A percentile compares a stretch with the other conserved stretches of the same genome.
phyloP scores from a whole-genome alignment of 2,797 vertebrate species.

The Argentina silus region DNA sequence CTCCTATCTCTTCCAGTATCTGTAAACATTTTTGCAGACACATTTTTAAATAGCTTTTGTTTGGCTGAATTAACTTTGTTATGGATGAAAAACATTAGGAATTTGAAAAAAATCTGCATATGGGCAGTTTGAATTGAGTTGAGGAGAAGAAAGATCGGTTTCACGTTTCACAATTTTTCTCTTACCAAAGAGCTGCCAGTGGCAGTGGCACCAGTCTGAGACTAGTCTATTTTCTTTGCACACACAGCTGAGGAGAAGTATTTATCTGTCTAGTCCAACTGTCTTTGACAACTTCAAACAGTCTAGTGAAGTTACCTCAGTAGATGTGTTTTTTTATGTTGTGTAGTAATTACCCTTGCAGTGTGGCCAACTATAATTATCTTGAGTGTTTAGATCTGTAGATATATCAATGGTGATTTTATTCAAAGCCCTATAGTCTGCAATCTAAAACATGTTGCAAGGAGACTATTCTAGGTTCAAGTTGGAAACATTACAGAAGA shows the following conservation, averaged over 20 bases:
- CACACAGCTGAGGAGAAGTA: constrained; percentile 32
- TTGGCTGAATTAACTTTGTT: neutral
- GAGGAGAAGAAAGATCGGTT: neutral
- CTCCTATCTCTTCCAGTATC: constrained; percentile 24
- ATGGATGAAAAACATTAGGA: neutral
- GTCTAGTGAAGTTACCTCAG: constrained; percentile 52
- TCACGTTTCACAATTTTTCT: neutral
- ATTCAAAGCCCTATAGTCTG: constrained; percentile 24
- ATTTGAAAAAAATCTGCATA: neutral
- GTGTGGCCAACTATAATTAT: constrained; percentile 71
- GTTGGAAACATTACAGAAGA: neutral
- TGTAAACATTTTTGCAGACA: constrained; percentile 21
- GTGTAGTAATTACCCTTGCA: constrained; percentile 57
- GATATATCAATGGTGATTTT: constrained; percentile 62
- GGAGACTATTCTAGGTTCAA: neutral
- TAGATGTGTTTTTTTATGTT: constrained; percentile 41
- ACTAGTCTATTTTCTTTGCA: constrained; percentile 41
- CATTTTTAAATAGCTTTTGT: constrained; percentile 29
- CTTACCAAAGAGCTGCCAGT: neutral
- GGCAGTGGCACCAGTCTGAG: constrained; percentile 48
- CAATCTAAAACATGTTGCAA: constrained; percentile 34
- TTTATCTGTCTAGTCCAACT: constrained; percentile 4
- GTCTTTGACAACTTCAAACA: constrained; percentile 65
- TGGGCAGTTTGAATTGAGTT: neutral
- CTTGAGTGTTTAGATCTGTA: constrained; percentile 63